These are phyloP conservation scores for Choloepus didactylus DNA, from an alignment of 2,797 vertebrate species.

Conservation along the genomic window DNA sequence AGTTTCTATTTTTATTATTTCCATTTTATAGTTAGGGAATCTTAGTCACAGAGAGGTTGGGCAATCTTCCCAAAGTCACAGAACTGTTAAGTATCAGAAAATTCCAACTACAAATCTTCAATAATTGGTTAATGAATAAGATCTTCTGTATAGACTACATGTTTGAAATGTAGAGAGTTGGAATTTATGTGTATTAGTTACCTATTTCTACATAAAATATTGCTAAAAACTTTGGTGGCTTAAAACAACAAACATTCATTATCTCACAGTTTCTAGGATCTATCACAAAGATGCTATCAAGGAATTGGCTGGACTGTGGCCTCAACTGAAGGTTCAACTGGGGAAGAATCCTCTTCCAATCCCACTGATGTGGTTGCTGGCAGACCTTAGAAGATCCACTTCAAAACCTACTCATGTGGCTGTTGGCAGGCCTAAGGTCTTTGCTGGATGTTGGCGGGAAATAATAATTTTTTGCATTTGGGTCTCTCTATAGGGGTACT, in stretches of 20 bases:
- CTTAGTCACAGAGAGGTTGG: not conserved
- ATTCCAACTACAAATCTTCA: not conserved
- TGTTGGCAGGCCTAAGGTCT: not conserved
- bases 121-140: not conserved
- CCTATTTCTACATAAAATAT: not conserved
- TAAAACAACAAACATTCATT: not conserved
- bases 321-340: not conserved
- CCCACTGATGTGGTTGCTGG: not conserved
- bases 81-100: not conserved
- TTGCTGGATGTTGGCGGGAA: not conserved
- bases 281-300: not conserved
- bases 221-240: not conserved
- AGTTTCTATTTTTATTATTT: conserved; percentile 27
- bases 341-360: not conserved
- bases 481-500: not conserved
- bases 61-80: not conserved
- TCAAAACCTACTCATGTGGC: not conserved
- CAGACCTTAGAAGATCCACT: not conserved
- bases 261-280: not conserved
- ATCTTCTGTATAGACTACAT: not conserved
- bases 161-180: not conserved
- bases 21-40: not conserved
- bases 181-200: not conserved
- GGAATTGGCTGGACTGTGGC: not conserved
- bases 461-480: not conserved